phyloP scores from a whole-genome alignment of 2,113 vertebrate genomes.

The Sardina pilchardus region DNA sequence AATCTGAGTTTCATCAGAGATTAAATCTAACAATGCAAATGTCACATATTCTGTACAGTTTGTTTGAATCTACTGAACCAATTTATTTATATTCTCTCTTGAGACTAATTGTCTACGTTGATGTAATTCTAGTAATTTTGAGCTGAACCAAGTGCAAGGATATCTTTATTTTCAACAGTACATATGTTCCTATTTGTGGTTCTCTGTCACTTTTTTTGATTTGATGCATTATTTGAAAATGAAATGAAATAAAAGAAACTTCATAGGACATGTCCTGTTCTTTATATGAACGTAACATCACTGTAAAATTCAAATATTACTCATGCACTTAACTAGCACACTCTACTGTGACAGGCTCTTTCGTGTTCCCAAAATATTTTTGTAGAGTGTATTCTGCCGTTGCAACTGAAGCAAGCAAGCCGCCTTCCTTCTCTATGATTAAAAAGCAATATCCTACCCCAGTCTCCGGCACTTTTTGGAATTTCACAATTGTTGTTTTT shows the following conservation, averaged over 20 bases:
- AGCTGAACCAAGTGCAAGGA: neutral
- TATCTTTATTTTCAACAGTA: neutral
- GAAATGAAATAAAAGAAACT: neutral
- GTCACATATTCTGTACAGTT: too few species aligned
- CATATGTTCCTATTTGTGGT: neutral
- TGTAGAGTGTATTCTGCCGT: slow-evolving; percentile 23
- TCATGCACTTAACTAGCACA: neutral
- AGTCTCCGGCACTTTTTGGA: slow-evolving; percentile 30
- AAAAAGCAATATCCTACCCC: slow-evolving; percentile 44
- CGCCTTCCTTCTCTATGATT: slow-evolving; percentile 42
- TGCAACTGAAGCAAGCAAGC: slow-evolving; percentile 52
- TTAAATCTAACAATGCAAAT: too few species aligned
- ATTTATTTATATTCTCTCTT: too few species aligned
- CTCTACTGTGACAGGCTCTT: slow-evolving; percentile 19
- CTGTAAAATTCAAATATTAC: neutral
- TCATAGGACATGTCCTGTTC: neutral
- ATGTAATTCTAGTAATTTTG: too few species aligned
- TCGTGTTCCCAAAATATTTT: neutral
- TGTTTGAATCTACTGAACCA: too few species aligned
- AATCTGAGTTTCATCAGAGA: too few species aligned
- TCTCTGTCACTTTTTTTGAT: neutral
- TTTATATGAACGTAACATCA: neutral
- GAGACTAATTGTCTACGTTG: too few species aligned
- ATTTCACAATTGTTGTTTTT: slow-evolving; percentile 57
- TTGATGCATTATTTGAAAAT: neutral